Evolutionary conservation across 2,113 vertebrate species (phyloP), one percentile per base, ranked within the genome.

Genomic region (Halichoeres trimaculatus): DNA sequence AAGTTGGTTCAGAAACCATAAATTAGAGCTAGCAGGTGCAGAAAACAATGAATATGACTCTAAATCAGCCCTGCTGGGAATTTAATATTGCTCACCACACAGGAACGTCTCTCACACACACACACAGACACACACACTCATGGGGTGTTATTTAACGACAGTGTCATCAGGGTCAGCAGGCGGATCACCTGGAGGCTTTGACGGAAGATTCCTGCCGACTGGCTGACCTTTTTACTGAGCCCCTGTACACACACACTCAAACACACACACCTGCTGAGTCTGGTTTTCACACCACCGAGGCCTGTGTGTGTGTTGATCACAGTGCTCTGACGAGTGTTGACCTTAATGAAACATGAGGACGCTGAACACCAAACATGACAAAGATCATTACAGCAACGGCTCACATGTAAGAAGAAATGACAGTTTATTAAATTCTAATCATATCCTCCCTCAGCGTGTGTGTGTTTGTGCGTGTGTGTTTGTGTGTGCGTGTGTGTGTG

Each of bases 301-400:
- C 22, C 2, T 59, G 52, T 35, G 16, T 10, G 24, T 16, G 51
- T 22, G 47, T 61, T 60, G 34, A 20, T 53, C 65, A 74, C 80
- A 38, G 66, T 19, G 61, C 73, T 75, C 19, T 67, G 79, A 78
- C 67, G 75, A 74, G 70, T 78, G 79, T 74, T 80, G 63, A 78
- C 79, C 85, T 65, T 79, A 76, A 81, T 87, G 74, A 66, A n/a
- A 71, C 63, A 69, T 5, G 48, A 81, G 74, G 74, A 80, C 50
- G 57, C 55, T 38, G 56, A 74, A 61, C 22, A 64, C 74, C 66
- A 74, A 69, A 85, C 70, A 79, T 0, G 53, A 76, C 63, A 13
- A 12, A 80, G 60, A 41, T 38, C 19, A 76, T 81, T 76, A 75
- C 11, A 56, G 57, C 24, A 66, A 63, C 23, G 8, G 22, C 17